Base-by-base conservation (phyloP, 2,113 vertebrate genomes). In the Phalacrocorax brasilianus region DNA sequence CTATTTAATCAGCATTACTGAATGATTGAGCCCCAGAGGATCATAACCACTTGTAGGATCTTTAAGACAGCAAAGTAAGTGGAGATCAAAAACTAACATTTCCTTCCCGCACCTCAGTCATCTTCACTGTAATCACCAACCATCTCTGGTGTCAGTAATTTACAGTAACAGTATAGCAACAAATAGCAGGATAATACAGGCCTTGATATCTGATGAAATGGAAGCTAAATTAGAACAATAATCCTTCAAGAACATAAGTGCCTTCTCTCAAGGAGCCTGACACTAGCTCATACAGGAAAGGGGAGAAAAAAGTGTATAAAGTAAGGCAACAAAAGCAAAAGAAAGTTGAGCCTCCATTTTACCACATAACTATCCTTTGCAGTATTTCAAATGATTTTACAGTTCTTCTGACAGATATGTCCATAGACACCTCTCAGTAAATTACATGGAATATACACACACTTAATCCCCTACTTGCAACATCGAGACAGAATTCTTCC, bases 371-470 rank as follows among this genome's bases (percentile, higher is more conserved):
- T 61, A 35, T 73, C 70, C 79, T 84, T 79, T 59, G 50, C 75
- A 86, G n/a, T 53, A 50, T 94, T 88, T 82, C 66, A 91, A 88
- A 71, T 26, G 32, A 61, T 92, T 93, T 94, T 88, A 92, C 81
- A 83, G 83, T 38, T 75, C 80, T 73, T 27, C 92, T 97, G 97
- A 96, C 97, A 97, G 92, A 70, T 88, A 62, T 9, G 80, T 91
- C 79, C 94, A 82, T 40, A 95, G 97, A 88, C 91, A 97, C 93
- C 94, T 96, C 91, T 95, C 90, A 94, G 94, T 85, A 94, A 85
- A 94, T 97, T 68, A 95, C 89, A 77, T 0, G n/a, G 91, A 56
- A 85, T 61, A 88, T 61, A 89, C 12, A 91, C 89, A 95, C 65
- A 14, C 86, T 82, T 98, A 97, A 98, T 97, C 97, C 86, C 65